Evolutionary conservation across 2,113 vertebrate species (phyloP).

Genomic region (Melospiza georgiana): DNA sequence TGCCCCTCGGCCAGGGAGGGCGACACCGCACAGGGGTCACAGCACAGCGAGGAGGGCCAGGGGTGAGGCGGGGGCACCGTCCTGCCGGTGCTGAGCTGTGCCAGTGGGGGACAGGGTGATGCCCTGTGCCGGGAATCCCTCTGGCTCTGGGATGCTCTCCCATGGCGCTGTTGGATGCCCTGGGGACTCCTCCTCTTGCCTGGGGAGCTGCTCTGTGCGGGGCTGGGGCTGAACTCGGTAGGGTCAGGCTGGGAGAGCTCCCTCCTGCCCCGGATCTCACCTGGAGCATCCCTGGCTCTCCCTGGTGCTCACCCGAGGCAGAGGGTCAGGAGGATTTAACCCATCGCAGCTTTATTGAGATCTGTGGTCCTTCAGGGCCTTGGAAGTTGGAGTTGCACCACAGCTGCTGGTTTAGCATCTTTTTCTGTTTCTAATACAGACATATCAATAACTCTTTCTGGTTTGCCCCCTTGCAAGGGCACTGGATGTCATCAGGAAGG

Average conservation of each 20-base stretch:
- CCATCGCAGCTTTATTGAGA: accelerated
- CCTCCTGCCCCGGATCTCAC: background rate
- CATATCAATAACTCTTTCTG: background rate
- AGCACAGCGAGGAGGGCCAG: accelerated
- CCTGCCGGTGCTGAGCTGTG: background rate
- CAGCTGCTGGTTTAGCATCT: background rate
- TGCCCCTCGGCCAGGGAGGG: background rate
- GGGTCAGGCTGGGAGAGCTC: background rate
- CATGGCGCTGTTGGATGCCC: background rate
- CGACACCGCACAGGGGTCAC: accelerated
- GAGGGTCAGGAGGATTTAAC: background rate
- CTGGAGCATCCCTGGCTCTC: background rate
- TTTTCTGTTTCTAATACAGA: background rate
- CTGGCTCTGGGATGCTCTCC: background rate
- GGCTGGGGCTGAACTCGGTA: background rate
- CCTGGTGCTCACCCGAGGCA: background rate
- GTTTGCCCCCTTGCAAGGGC: background rate
- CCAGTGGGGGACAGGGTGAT: accelerated
- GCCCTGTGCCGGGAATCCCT: background rate
- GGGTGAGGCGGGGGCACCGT: background rate
- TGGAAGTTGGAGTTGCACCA: background rate
- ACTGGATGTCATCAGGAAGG: background rate
- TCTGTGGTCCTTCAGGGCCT: background rate
- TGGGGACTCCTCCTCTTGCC: background rate
- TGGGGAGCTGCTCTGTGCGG: background rate